Conservation (phyloP, 2,113 vertebrate genomes). For the Sander lucioperca region DNA sequence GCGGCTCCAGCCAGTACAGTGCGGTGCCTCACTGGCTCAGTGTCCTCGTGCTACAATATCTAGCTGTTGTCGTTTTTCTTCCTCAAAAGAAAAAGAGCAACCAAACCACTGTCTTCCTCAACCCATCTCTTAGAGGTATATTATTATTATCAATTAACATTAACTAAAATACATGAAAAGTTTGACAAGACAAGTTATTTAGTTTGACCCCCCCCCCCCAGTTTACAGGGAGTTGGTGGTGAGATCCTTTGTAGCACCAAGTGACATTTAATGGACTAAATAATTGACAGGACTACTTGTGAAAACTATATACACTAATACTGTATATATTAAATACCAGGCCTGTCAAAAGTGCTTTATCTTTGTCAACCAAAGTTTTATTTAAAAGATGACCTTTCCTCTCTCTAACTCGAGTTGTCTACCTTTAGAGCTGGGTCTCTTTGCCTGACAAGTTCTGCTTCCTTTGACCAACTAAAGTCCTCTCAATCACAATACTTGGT, state of each 20-base stretch:
- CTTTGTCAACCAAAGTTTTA: too few species aligned
- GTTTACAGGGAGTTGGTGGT: background rate
- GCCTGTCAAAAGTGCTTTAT: too few species aligned
- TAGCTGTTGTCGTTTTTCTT: conserved; percentile 76
- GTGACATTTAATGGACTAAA: background rate
- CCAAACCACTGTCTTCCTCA: conserved; percentile 27
- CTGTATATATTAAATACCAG: too few species aligned
- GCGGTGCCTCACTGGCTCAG: conserved; percentile 76
- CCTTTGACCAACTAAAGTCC: too few species aligned
- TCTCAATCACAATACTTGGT: too few species aligned
- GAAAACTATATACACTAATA: background rate
- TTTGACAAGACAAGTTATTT: background rate
- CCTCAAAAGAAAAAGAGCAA: conserved; percentile 26
- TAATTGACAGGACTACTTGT: background rate
- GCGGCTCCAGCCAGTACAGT: conserved; percentile 69
- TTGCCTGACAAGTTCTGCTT: too few species aligned
- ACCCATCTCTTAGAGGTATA: conserved; percentile 29
- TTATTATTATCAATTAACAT: background rate
- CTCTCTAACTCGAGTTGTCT: too few species aligned
- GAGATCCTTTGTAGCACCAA: too few species aligned
- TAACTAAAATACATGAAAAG: background rate
- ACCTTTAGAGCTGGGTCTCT: too few species aligned
- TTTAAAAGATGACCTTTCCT: too few species aligned
- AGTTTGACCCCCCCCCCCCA: background rate
- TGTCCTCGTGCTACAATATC: conserved; percentile 73